phyloP scores from a whole-genome alignment of 2,888 invertebrate genomes.

The Phrixothrix hirtus region DNA sequence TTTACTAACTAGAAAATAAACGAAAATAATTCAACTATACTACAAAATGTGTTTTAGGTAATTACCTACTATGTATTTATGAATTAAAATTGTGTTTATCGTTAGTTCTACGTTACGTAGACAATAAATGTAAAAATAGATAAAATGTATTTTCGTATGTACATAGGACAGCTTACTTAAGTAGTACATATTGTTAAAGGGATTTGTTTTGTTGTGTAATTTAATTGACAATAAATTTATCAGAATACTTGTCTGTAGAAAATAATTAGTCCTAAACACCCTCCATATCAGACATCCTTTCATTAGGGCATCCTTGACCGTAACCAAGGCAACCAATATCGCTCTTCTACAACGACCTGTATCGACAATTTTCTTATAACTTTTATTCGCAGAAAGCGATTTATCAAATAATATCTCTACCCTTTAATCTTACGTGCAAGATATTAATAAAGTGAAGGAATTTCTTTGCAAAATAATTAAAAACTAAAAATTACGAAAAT shows the following conservation, averaged over 20 bases:
- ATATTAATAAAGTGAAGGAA: too few species aligned
- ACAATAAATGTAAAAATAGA: too few species aligned
- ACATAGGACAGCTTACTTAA: too few species aligned
- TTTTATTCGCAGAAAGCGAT: not conserved
- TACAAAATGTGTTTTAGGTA: not conserved
- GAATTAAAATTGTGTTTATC: too few species aligned
- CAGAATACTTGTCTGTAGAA: slow-evolving; percentile 2
- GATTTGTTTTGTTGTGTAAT: slow-evolving; percentile 9
- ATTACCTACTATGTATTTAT: not conserved
- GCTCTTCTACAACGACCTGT: slow-evolving; percentile 18
- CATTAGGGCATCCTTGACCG: slow-evolving; percentile 24
- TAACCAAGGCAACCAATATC: slow-evolving; percentile 24
- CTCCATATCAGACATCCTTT: slow-evolving; percentile 9
- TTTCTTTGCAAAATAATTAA: not conserved
- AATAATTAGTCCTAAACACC: slow-evolving; percentile 19
- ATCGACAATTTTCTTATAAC: slow-evolving; percentile 8
- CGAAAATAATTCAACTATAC: slow-evolving; percentile 1
- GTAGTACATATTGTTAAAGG: not conserved
- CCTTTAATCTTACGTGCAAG: not conserved
- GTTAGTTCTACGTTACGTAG: too few species aligned
- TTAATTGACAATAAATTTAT: slow-evolving; percentile 14
- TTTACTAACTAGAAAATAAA: not conserved
- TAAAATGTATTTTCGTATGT: too few species aligned
- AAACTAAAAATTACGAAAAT: not conserved
- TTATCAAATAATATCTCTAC: slow-evolving; percentile 5